Percentiles rank a stretch among this genome's conserved stretches.
Evolutionary conservation across 2,888 invertebrate genomes (phyloP).

Genomic region (Aphrophora alni): DNA sequence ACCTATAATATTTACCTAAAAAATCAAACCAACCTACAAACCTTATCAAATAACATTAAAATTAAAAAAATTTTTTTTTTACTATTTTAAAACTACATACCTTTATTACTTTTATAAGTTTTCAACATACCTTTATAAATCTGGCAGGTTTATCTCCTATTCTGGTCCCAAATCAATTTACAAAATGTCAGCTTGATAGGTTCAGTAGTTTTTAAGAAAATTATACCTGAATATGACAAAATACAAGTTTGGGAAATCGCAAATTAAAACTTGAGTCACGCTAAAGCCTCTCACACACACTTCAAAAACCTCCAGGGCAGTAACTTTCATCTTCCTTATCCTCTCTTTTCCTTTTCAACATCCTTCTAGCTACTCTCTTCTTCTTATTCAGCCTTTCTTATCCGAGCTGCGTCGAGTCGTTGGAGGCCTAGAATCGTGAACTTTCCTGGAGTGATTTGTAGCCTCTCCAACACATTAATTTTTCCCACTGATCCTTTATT

Average conservation of each 20-base stretch:
- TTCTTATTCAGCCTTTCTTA: conserved; percentile 25
- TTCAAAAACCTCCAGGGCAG: conserved; percentile 12
- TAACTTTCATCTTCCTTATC: not conserved
- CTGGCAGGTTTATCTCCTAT: too few relatives aligned
- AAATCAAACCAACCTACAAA: too few relatives aligned
- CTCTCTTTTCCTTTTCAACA: not conserved
- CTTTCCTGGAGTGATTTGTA: not conserved
- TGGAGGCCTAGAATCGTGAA: not conserved
- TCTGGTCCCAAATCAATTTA: too few relatives aligned
- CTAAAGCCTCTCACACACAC: not conserved
- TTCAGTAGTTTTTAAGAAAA: not conserved
- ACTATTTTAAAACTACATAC: too few relatives aligned
- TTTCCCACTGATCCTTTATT: conserved; percentile 16
- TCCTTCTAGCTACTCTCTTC: not conserved
- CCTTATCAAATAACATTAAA: too few relatives aligned
- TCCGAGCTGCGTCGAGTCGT: not conserved
- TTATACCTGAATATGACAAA: not conserved
- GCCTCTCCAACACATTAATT: conserved; percentile 10
- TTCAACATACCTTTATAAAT: too few relatives aligned
- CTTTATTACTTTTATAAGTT: too few relatives aligned
- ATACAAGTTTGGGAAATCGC: conserved; percentile 4
- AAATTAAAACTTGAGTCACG: not conserved
- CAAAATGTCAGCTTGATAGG: not conserved
- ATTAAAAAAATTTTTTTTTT: too few relatives aligned
- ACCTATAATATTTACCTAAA: too few relatives aligned